These are phyloP conservation scores for Scaptomyza parva DNA, from an alignment of 2,888 invertebrate species.

Conservation along the genomic window DNA sequence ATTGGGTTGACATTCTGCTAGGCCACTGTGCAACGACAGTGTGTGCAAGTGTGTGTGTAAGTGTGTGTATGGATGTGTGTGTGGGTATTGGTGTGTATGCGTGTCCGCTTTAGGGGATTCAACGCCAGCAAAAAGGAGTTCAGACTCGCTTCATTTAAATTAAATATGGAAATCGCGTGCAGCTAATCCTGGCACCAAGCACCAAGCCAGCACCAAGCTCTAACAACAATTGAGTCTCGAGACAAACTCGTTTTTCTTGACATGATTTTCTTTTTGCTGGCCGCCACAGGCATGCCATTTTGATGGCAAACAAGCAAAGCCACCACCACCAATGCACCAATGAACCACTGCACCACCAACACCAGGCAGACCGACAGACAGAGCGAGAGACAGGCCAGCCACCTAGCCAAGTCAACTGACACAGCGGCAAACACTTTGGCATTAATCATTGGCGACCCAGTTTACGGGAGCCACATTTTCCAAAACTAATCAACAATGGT, in stretches of 20 bases:
- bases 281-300: slow-evolving; percentile 56
- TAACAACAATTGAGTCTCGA: slow-evolving; percentile 5
- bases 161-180: slow-evolving; percentile 82
- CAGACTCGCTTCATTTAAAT: slow-evolving; percentile 75
- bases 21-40: slow-evolving; percentile 71
- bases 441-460: slow-evolving; percentile 76
- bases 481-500: slow-evolving; percentile 45
- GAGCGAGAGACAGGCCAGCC: not conserved
- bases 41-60: slow-evolving; percentile 12
- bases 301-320: slow-evolving; percentile 54
- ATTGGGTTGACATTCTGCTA: slow-evolving; percentile 81
- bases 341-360: slow-evolving; percentile 28
- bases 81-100: slow-evolving; percentile 27
- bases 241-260: slow-evolving; percentile 64
- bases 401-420: slow-evolving; percentile 10
- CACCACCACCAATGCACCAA: slow-evolving; percentile 62
- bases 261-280: slow-evolving; percentile 63
- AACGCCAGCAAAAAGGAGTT: slow-evolving; percentile 15
- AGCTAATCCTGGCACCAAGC: slow-evolving; percentile 70
- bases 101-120: slow-evolving; percentile 53
- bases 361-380: not conserved
- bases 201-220: not conserved
- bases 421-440: slow-evolving; percentile 41
- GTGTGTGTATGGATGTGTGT: slow-evolving; percentile 27
- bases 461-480: slow-evolving; percentile 47